These are phyloP conservation scores for Oxytorus armatus DNA, from an alignment of 2,888 invertebrate species.

Conservation along the genomic window DNA sequence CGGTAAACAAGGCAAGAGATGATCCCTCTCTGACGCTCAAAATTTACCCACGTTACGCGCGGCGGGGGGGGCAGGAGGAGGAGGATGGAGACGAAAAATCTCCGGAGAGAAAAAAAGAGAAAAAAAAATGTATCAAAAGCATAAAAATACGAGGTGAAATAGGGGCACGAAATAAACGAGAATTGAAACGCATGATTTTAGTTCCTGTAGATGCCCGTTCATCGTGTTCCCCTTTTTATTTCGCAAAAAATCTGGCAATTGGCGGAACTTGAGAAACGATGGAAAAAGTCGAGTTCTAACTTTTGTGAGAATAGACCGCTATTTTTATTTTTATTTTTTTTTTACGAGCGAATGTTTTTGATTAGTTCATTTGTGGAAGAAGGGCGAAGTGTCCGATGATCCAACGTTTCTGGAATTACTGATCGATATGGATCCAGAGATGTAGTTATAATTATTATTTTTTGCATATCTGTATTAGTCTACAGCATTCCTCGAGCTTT, in stretches of 20 bases:
- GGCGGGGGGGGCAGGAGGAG: too few species aligned
- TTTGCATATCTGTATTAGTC: too few species aligned
- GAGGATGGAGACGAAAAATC: too few species aligned
- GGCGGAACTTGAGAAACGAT: slow-evolving; percentile 25
- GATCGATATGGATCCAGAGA: slow-evolving; percentile 54
- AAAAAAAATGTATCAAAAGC: neutral
- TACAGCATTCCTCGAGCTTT: too few species aligned
- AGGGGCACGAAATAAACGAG: neutral
- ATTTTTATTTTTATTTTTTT: neutral
- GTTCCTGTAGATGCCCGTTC: too few species aligned
- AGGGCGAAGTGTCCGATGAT: neutral
- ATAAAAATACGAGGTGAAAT: too few species aligned
- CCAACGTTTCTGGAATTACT: slow-evolving; percentile 54
- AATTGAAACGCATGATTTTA: too few species aligned
- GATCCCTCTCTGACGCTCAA: slow-evolving; percentile 3
- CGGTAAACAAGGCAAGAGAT: neutral
- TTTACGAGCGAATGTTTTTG: neutral
- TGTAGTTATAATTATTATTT: slow-evolving; percentile 13
- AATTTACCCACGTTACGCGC: too few species aligned
- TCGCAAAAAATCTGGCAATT: neutral
- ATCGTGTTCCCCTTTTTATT: neutral
- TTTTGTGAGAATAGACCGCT: too few species aligned
- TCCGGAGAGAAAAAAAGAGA: neutral
- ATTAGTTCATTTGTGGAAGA: neutral
- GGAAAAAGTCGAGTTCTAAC: slow-evolving; percentile 15